Conservation (phyloP, 2,797 vertebrate species). For the Mormyrops boulengeri region DNA sequence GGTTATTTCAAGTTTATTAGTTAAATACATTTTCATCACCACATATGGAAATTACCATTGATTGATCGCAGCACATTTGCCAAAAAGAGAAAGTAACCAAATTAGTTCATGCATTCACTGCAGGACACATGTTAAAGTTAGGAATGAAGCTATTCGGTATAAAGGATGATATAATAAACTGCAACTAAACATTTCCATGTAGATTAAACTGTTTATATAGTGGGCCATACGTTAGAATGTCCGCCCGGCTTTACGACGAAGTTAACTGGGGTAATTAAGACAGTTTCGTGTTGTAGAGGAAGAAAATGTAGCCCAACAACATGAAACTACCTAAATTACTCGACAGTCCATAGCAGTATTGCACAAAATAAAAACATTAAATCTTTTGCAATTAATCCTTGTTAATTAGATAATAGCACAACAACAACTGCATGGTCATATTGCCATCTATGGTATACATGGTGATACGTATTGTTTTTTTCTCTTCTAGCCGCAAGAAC, state of each 20-base stretch:
- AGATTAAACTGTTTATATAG: not conserved
- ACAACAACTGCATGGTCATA: not conserved
- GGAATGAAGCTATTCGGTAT: not conserved
- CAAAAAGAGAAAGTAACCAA: not conserved
- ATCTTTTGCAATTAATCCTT: not conserved
- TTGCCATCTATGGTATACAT: not conserved
- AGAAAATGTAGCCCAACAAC: slow-evolving; percentile 93
- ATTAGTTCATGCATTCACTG: not conserved
- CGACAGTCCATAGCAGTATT: slow-evolving; percentile 67
- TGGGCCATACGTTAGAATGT: not conserved
- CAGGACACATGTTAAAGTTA: not conserved
- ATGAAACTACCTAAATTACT: slow-evolving; percentile 99
- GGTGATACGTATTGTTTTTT: not conserved
- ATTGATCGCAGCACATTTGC: not conserved
- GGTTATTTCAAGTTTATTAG: not conserved
- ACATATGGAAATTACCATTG: not conserved
- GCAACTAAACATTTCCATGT: not conserved
- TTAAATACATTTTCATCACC: not conserved
- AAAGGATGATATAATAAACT: not conserved
- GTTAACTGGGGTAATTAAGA: slow-evolving; percentile 86
- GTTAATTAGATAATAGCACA: not conserved
- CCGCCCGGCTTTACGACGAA: slow-evolving; percentile 45
- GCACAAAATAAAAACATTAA: not conserved
- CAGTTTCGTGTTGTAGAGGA: slow-evolving; percentile 96
- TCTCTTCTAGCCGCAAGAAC: not conserved